A percentile compares a stretch with the other conserved stretches of the same genome.
These are phyloP conservation scores for Caenorhabditis becei DNA, from an alignment of 2,888 invertebrate species.

Conservation along the genomic window DNA sequence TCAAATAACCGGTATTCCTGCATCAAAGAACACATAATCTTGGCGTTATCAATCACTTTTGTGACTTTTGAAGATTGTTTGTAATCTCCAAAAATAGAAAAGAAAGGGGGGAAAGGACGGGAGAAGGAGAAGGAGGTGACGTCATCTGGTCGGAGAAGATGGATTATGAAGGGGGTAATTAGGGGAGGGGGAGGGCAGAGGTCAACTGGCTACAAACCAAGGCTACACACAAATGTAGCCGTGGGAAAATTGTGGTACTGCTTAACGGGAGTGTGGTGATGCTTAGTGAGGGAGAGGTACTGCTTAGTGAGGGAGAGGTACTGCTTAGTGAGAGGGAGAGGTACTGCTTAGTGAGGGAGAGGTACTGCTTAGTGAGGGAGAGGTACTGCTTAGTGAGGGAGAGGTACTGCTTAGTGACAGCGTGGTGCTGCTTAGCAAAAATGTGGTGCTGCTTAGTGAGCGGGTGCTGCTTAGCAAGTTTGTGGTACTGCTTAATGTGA, in stretches of 20 bases:
- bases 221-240: neutral
- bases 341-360: too few species aligned
- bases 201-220: neutral
- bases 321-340: too few species aligned
- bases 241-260: neutral
- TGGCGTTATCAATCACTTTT: neutral
- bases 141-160: neutral
- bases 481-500: too few species aligned
- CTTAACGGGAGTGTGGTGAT: too few species aligned
- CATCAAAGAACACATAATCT: conserved; percentile 11
- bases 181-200: neutral
- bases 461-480: too few species aligned
- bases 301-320: too few species aligned
- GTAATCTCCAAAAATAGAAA: neutral
- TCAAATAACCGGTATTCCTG: neutral
- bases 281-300: too few species aligned
- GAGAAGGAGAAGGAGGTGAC: conserved; percentile 18
- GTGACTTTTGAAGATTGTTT: conserved; percentile 20
- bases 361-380: too few species aligned
- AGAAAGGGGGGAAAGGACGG: conserved; percentile 2
- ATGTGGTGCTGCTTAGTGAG: too few species aligned
- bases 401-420: too few species aligned
- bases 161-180: neutral
- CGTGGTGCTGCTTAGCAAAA: too few species aligned
- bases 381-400: too few species aligned